These are phyloP conservation scores for Pluvianellus socialis DNA, from an alignment of 2,113 vertebrate species.

Conservation along the genomic window DNA sequence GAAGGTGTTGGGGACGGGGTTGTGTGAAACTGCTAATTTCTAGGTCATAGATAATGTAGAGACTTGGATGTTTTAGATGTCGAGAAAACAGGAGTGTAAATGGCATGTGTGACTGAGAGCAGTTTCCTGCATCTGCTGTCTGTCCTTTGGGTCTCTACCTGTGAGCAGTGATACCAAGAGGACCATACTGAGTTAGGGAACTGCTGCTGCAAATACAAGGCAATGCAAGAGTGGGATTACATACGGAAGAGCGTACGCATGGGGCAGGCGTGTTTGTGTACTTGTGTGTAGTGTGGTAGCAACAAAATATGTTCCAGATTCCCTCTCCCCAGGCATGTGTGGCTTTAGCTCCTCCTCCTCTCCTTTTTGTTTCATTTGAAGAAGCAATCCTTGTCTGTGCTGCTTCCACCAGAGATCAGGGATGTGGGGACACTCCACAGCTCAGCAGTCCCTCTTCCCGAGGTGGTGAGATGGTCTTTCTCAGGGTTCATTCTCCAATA, in stretches of 20 bases:
- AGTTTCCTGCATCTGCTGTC: background rate
- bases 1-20: background rate
- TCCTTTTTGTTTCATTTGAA: background rate
- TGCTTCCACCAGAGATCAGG: rapidly evolving
- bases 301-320: background rate
- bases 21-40: background rate
- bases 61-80: background rate
- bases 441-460: background rate
- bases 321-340: background rate
- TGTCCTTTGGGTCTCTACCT: background rate
- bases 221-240: background rate
- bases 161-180: background rate
- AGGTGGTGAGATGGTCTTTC: background rate
- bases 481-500: background rate
- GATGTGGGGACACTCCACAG: background rate
- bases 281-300: background rate
- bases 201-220: background rate
- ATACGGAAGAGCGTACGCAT: background rate
- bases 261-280: background rate
- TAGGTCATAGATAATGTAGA: background rate
- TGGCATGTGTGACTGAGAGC: background rate
- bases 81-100: background rate
- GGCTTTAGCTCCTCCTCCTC: background rate
- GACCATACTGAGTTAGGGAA: background rate
- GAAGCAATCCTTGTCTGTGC: background rate